These are phyloP conservation scores for Furcula furcula DNA, from an alignment of 2,888 invertebrate species.

Conservation along the genomic window DNA sequence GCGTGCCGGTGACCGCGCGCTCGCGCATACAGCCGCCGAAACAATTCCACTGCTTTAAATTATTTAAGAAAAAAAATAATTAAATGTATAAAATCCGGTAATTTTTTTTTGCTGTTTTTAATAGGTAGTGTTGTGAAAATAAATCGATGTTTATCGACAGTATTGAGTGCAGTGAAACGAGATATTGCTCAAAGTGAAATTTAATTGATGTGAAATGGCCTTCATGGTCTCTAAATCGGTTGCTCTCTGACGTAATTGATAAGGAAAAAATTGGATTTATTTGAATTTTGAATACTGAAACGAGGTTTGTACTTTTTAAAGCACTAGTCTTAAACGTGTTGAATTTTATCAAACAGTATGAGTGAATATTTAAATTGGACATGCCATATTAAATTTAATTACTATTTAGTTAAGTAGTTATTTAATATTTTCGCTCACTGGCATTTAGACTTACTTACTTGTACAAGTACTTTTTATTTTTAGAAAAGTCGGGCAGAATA, in stretches of 20 bases:
- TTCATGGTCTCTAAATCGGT: constrained; percentile 18
- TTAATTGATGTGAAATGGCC: constrained; percentile 17
- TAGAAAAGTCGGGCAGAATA: too few species aligned
- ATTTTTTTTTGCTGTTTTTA: too few species aligned
- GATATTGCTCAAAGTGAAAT: constrained; percentile 15
- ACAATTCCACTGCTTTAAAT: constrained; percentile 15
- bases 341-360: too few species aligned
- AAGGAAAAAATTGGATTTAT: constrained; percentile 2
- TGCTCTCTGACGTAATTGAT: constrained; percentile 11
- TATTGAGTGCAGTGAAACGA: neutral
- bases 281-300: constrained; percentile 3
- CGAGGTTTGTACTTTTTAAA: neutral
- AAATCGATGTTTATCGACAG: neutral
- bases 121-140: neutral
- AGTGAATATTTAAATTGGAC: too few species aligned
- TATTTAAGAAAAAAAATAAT: constrained; percentile 5
- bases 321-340: too few species aligned
- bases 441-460: too few species aligned
- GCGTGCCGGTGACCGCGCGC: constrained; percentile 32
- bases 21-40: constrained; percentile 20
- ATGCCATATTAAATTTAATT: too few species aligned
- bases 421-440: too few species aligned
- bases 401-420: too few species aligned
- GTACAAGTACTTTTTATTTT: too few species aligned
- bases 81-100: neutral